phyloP scores from a whole-genome alignment of 2,113 vertebrate genomes.

The Peromyscus californicus region DNA sequence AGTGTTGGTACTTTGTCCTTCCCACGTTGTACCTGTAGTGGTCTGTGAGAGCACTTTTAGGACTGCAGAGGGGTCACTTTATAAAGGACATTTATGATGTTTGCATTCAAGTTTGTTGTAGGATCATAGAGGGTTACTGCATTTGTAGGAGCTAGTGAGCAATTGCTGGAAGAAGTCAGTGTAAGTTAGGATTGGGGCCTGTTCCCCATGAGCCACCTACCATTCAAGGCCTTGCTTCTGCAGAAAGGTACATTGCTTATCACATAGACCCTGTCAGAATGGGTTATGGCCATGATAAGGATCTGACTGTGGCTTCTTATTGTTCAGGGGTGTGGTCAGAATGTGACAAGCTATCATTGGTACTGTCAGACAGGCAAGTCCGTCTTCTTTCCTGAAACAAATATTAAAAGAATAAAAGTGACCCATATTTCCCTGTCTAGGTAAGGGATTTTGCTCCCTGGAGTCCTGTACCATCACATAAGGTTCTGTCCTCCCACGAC shows the following conservation, averaged over 20 bases:
- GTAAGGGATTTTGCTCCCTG: neutral
- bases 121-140: neutral
- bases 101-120: neutral
- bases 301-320: neutral
- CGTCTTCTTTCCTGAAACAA: neutral
- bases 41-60: neutral
- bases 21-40: neutral
- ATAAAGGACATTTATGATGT: neutral
- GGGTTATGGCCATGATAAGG: neutral
- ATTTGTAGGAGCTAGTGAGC: neutral
- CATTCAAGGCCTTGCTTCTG: neutral
- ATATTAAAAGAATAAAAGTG: neutral
- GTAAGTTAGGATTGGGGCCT: neutral
- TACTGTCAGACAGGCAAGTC: neutral
- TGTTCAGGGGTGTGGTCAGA: neutral
- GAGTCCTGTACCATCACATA: fast-evolving
- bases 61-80: neutral
- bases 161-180: neutral
- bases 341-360: neutral
- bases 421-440: neutral
- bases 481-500: neutral
- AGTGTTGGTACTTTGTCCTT: neutral
- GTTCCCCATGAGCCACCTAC: neutral
- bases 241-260: neutral
- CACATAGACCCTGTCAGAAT: neutral